A percentile compares a stretch with the other conserved stretches of the same genome.
These are phyloP conservation scores for Pentamera pediparva DNA, from an alignment of 53 echinoderm and acorn worm genomes.

Conservation along the genomic window DNA sequence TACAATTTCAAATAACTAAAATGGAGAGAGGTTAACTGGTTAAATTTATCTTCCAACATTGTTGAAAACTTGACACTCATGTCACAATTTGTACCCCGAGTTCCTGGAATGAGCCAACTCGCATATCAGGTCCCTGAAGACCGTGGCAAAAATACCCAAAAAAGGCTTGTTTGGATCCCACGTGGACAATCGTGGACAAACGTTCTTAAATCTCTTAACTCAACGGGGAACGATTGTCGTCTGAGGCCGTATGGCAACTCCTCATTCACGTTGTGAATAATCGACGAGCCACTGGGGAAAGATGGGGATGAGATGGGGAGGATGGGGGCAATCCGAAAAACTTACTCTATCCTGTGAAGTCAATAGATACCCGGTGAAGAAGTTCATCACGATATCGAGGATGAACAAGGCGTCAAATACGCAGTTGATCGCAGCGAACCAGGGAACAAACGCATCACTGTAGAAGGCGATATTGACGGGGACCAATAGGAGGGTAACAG, in stretches of 20 bases:
- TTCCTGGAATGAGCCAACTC: no score
- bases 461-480: constrained; percentile 97
- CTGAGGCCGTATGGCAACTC: background rate
- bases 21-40: no score
- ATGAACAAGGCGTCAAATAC: constrained; percentile 86
- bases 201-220: background rate
- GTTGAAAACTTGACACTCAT: no score
- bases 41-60: no score
- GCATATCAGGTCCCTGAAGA: no score
- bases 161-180: no score
- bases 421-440: constrained; percentile 74
- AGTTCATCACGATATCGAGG: constrained; percentile 83
- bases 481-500: constrained; percentile 66
- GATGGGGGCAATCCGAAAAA: background rate
- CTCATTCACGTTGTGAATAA: background rate
- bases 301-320: background rate
- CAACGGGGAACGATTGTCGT: background rate
- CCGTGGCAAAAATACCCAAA: no score
- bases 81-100: no score
- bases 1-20: no score
- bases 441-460: constrained; percentile 65
- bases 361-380: constrained; percentile 72
- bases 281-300: no score
- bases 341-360: constrained; percentile 63
- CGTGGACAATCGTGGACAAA: background rate